Evolutionary conservation across 2,888 invertebrate genomes (phyloP).

Genomic region (Dascillus cervinus): DNA sequence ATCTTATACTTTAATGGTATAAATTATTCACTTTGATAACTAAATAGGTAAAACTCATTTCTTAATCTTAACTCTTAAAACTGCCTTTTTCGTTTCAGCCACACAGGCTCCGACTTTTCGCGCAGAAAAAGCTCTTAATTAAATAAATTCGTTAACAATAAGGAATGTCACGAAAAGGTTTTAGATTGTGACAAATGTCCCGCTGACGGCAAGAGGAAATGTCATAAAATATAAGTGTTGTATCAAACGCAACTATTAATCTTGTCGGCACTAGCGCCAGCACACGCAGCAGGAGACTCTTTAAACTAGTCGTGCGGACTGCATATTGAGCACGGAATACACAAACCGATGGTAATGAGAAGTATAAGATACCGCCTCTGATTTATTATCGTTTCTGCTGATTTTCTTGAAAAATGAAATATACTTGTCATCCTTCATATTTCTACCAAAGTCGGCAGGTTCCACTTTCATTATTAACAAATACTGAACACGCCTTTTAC

Average conservation of each 20-base stretch:
- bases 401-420: too few relatives aligned
- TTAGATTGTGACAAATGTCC: conserved; percentile 15
- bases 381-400: conserved; percentile 15
- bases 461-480: too few relatives aligned
- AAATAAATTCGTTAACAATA: too few relatives aligned
- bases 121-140: too few relatives aligned
- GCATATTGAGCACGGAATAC: conserved; percentile 16
- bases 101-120: too few relatives aligned
- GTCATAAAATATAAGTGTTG: conserved; percentile 25
- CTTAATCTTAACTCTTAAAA: conserved; percentile 29
- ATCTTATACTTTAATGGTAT: conserved; percentile 40
- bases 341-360: conserved; percentile 15
- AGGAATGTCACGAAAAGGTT: too few relatives aligned
- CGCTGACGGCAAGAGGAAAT: conserved; percentile 27
- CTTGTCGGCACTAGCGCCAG: conserved; percentile 24
- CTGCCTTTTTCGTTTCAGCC: conserved; percentile 19
- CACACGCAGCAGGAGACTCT: conserved; percentile 8
- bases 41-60: conserved; percentile 40
- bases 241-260: conserved; percentile 26
- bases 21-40: conserved; percentile 40
- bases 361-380: conserved; percentile 11
- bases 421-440: too few relatives aligned
- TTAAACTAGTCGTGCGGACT: conserved; percentile 16
- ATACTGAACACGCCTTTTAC: too few relatives aligned
- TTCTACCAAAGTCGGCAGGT: too few relatives aligned